These are phyloP conservation scores for Homarus americanus DNA, from an alignment of 1,140 invertebrate genomes.

Conservation along the genomic window DNA sequence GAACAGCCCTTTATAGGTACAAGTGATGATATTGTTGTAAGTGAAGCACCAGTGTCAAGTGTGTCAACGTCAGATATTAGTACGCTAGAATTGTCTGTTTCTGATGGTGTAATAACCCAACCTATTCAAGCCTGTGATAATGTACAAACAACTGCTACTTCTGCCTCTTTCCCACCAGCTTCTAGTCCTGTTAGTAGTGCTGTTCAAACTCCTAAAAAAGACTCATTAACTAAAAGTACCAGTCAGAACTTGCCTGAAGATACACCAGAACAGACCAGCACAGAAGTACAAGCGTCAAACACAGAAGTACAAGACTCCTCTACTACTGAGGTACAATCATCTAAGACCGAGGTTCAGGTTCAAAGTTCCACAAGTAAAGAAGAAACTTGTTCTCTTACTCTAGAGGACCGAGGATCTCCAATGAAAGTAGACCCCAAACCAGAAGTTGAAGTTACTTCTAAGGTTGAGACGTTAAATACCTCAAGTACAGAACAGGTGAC, in stretches of 20 bases:
- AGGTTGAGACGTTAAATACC: neutral
- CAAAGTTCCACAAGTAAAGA: conserved; percentile 28
- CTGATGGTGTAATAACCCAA: conserved; percentile 33
- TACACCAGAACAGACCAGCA: conserved; percentile 33
- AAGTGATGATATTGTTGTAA: conserved; percentile 19
- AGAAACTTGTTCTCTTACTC: neutral
- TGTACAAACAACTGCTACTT: conserved; percentile 63
- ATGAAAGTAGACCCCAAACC: conserved; percentile 7
- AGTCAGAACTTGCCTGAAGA: conserved; percentile 47
- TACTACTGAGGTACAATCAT: conserved; percentile 28
- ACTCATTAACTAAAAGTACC: conserved; percentile 16
- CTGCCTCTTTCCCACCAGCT: conserved; percentile 38
- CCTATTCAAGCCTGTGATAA: conserved; percentile 62
- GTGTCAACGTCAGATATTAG: conserved; percentile 25
- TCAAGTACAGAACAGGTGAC: neutral
- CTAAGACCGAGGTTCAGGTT: conserved; percentile 18
- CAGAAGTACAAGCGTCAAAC: conserved; percentile 44
- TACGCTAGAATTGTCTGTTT: conserved; percentile 40
- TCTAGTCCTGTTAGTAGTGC: conserved; percentile 66
- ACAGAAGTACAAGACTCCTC: conserved; percentile 51
- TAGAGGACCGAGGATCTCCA: conserved; percentile 7
- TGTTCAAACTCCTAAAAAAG: conserved; percentile 51
- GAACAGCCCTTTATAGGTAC: neutral
- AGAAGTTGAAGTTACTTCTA: conserved; percentile 8
- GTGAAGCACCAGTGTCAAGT: conserved; percentile 43